Base-by-base conservation (phyloP, 2,113 vertebrate species). In the Callionymus lyra region DNA sequence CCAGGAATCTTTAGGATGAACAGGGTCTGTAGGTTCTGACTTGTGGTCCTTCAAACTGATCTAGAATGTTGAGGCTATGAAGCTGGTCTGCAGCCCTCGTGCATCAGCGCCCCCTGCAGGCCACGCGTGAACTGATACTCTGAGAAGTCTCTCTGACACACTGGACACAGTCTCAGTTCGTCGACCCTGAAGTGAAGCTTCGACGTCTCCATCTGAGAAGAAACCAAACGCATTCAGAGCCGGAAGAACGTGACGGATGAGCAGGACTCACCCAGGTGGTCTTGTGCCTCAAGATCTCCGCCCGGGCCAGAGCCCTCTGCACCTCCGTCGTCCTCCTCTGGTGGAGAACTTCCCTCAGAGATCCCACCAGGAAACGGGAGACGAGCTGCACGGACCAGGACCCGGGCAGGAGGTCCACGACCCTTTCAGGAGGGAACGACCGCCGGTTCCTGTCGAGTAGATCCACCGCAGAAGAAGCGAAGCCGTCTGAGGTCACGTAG, bases 371-470 rank as follows among this genome's bases (percentile, higher is more conserved):
- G 60, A 80, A 86, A 33, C 42, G 45, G 13, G 57, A 62, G 31
- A 83, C 50, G 31, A 84, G 60, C 41, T 74, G 72, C 27, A 84
- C 33, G 8, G 82, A 85, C 82, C 84, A 86, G 44, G 63, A 63
- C 1, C 47, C 72, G 2, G 82, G 82, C 44, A 86, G 65, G 10
- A 72, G 47, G 40, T 53, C 65, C 13, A 84, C 18, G 13, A 80
- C 76, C 10, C 34, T 53, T 11, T 59, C 55, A 6, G 47, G 44
- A 11, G 64, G 38, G 11, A 84, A 80, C 37, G 45, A 34, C 9
- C 6, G 34, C 3, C 64, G 17, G 19, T 80, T 76, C 31, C 44
- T 53, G 41, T 78, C 70, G 45, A 86, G 76, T 17, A 86, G 72
- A 37, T 86, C 80, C 34, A 69, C 60, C 0, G 72, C 79, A 2